Conservation (phyloP, 2,888 invertebrate genomes). For the Chrysolina haemoptera region DNA sequence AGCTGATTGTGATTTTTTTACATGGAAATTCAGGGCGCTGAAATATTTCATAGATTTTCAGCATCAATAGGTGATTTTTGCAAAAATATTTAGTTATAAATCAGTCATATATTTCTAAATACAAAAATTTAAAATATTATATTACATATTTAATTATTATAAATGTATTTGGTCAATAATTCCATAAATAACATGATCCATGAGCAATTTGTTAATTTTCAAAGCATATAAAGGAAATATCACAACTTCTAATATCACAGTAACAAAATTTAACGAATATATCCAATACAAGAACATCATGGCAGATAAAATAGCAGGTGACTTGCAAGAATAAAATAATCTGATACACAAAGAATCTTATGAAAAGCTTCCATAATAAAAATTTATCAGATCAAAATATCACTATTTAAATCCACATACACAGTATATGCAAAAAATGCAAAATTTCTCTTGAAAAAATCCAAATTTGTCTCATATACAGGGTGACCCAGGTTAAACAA, state of each 20-base stretch:
- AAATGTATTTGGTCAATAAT: constrained; percentile 53
- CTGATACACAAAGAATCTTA: too few species aligned
- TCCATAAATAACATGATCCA: constrained; percentile 46
- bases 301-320: not conserved
- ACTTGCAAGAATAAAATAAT: constrained; percentile 15
- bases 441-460: too few species aligned
- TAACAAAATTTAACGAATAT: constrained; percentile 34
- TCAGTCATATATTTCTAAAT: constrained; percentile 60
- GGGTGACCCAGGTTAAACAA: too few species aligned
- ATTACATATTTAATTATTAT: constrained; percentile 52
- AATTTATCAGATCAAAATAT: too few species aligned
- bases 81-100: constrained; percentile 55
- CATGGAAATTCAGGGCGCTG: constrained; percentile 58
- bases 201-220: constrained; percentile 30
- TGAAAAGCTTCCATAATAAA: too few species aligned
- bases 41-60: constrained; percentile 52
- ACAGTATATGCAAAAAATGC: too few species aligned
- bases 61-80: constrained; percentile 55
- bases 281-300: not conserved
- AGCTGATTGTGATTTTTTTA: constrained; percentile 63
- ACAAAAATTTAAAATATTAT: constrained; percentile 60
- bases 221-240: constrained; percentile 39
- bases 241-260: constrained; percentile 47
- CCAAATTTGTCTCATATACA: too few species aligned
- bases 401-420: too few species aligned